Evolutionary conservation across 2,888 invertebrate genomes (phyloP).

Genomic region (Mythimna pallens): DNA sequence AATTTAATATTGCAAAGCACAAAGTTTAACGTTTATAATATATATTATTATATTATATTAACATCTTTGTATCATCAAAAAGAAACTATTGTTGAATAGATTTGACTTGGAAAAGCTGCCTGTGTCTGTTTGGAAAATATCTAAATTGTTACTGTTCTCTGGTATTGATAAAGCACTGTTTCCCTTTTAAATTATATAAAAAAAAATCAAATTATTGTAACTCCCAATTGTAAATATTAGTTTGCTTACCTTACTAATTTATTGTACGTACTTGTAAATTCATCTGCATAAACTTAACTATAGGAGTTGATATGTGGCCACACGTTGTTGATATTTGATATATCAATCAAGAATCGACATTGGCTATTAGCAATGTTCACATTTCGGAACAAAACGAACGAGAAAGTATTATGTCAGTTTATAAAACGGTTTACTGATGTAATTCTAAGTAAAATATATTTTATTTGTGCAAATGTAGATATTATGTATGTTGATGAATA

Average conservation of each 20-base stretch:
- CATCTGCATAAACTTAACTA: constrained; percentile 79
- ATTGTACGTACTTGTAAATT: constrained; percentile 82
- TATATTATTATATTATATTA: not conserved
- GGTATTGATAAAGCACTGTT: constrained; percentile 63
- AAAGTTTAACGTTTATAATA: constrained; percentile 32
- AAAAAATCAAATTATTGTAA: constrained; percentile 53
- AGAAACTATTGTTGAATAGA: constrained; percentile 5
- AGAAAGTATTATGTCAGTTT: constrained; percentile 85
- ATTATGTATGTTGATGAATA: constrained; percentile 91
- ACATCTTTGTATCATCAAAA: constrained; percentile 13
- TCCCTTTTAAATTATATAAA: constrained; percentile 57
- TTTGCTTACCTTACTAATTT: constrained; percentile 86
- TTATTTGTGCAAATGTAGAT: constrained; percentile 90
- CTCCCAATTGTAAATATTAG: constrained; percentile 86
- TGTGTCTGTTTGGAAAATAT: constrained; percentile 69
- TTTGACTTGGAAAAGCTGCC: constrained; percentile 27
- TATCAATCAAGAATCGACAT: constrained; percentile 60
- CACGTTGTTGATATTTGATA: constrained; percentile 68
- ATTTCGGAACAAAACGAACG: constrained; percentile 77
- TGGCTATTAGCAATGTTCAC: constrained; percentile 74
- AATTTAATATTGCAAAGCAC: constrained; percentile 38
- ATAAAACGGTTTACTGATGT: constrained; percentile 83
- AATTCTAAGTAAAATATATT: constrained; percentile 86
- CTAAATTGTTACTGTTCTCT: constrained; percentile 63
- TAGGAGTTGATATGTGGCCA: constrained; percentile 81